Base-by-base conservation (phyloP, 2,797 vertebrate genomes). In the Poecilia gillii region DNA sequence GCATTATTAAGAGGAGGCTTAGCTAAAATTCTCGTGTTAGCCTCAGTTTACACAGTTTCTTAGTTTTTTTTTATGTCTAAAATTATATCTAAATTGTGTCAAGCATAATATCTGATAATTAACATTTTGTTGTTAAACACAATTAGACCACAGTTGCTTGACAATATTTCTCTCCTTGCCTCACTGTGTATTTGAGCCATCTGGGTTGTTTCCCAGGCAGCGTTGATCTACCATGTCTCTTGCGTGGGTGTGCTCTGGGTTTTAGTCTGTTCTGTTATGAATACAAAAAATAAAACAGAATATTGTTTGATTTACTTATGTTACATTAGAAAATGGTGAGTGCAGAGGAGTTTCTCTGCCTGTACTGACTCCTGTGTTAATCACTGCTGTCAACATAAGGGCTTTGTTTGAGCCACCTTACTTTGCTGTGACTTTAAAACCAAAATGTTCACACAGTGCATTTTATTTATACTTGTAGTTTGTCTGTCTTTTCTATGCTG, bases 171-270 rank as follows among this genome's bases (percentile, higher is more conserved):
- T 43, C n/a, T 43, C n/a, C 8, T 9, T 46, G 41, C 16, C 55
- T 62, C 16, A 20, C 45, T 76, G 55, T 45, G 41, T 59, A 59
- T 59, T 75, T 57, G 39, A 45, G 73, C 39, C 73, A 75, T 59
- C 53, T 74, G 53, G n/a, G 53, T 59, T 31, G 41, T 45, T 57
- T 59, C 55, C 53, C 46, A n/a, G 28, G 33, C 28, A 23, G 23
- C 45, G 39, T 51, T 49, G 59, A 68, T 76, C 43, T 47, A 13
- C 43, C 45, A n/a, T 51, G 28, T 76, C 57, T 39, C 45, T 25
- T 66, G 31, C 6, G 28, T 76, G 59, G 75, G 75, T 76, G 75
- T 76, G 31, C 14, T 36, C 31, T 49, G 12, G 45, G 20, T 76
- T 62, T 64, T 39, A 68, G 39, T 39, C n/a, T 57, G 5, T 66